These are phyloP conservation scores for Parazoanthus darwini DNA, from an alignment of 92 coral and sea anemone species.

Conservation along the genomic window DNA sequence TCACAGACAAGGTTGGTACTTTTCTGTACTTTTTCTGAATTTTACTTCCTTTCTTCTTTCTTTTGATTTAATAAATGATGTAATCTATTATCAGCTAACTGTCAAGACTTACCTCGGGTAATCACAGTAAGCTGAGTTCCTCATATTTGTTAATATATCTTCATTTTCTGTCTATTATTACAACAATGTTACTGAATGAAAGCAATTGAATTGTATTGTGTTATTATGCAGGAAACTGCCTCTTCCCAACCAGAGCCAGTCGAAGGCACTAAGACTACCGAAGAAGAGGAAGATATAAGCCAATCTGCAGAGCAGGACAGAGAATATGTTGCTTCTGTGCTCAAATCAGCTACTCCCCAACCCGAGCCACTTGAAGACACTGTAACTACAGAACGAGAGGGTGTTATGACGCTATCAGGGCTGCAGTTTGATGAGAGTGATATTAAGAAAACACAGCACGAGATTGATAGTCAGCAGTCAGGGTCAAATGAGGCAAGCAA, in stretches of 20 bases:
- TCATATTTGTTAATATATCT: no score
- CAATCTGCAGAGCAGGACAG: not conserved
- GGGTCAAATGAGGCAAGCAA: not conserved
- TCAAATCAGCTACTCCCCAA: not conserved
- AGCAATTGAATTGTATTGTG: no score
- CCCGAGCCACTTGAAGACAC: not conserved
- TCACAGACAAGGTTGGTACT: no score
- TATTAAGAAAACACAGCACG: no score
- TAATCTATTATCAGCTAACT: no score
- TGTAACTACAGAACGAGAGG: not conserved
- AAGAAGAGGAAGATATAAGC: not conserved
- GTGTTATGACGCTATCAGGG: not conserved
- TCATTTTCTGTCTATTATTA: no score
- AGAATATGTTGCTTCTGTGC: not conserved
- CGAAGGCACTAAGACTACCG: not conserved
- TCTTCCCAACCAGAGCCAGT: not conserved
- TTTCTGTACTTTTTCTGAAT: no score
- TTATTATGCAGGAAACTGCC: not conserved
- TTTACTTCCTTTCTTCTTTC: no score
- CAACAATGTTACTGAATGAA: no score
- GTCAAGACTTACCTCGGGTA: no score
- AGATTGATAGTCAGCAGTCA: not conserved
- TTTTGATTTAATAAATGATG: no score
- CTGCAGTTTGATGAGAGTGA: not conserved
- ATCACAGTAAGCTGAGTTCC: no score